phyloP scores from a whole-genome alignment of 2,888 invertebrate species.

The Therioaphis trifolii region DNA sequence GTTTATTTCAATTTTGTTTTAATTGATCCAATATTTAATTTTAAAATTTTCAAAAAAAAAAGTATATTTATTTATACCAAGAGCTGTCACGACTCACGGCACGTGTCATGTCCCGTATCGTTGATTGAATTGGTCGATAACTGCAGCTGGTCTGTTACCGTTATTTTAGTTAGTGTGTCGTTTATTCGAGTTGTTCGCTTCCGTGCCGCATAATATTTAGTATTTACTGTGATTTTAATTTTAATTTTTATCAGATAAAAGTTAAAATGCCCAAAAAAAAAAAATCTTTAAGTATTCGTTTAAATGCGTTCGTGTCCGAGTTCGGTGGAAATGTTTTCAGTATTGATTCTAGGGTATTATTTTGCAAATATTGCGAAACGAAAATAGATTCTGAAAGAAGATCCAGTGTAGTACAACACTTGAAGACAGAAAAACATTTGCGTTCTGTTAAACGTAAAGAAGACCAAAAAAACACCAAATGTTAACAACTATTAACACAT shows the following conservation, averaged over 20 bases:
- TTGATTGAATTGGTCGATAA: background rate
- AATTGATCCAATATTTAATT: too few species aligned
- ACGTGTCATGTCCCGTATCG: too few species aligned
- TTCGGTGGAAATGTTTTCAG: slow-evolving; percentile 31
- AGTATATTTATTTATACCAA: too few species aligned
- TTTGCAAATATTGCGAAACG: slow-evolving; percentile 27
- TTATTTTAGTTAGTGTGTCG: background rate
- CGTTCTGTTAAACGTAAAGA: slow-evolving; percentile 26
- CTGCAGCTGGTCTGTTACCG: background rate
- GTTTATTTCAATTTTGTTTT: background rate
- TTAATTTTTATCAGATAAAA: background rate
- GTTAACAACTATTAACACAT: too few species aligned
- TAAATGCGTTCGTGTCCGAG: slow-evolving; percentile 21
- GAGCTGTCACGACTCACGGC: too few species aligned
- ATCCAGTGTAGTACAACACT: slow-evolving; percentile 36
- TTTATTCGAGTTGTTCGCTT: background rate
- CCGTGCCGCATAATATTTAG: background rate
- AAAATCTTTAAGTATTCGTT: slow-evolving; percentile 33
- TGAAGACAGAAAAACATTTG: slow-evolving; percentile 34
- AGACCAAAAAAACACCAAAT: too few species aligned
- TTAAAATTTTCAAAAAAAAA: too few species aligned
- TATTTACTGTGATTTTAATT: too few species aligned
- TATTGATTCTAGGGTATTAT: slow-evolving; percentile 10
- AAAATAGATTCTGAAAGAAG: slow-evolving; percentile 2
- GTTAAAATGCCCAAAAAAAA: slow-evolving; percentile 20